A percentile compares a stretch with the other conserved stretches of the same genome.
Evolutionary conservation across 1,140 invertebrate species (phyloP).

Genomic region (Drosophila punjabiensis): DNA sequence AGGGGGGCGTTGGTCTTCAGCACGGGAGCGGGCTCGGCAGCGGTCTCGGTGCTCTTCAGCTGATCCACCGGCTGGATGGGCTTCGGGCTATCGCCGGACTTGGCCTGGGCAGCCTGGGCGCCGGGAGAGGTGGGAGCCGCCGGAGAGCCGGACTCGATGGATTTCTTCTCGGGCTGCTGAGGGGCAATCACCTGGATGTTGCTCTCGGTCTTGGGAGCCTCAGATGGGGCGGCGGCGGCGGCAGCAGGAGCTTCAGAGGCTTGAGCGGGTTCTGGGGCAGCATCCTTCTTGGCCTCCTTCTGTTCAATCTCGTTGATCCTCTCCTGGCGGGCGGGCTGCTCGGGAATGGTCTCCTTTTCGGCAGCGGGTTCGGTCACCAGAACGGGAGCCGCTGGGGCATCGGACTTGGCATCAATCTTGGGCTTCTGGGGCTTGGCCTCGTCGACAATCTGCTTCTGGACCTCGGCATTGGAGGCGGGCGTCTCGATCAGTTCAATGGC

Average conservation of each 20-base stretch:
- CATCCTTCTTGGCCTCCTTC: conserved; percentile 37
- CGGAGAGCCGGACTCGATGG: conserved; percentile 3
- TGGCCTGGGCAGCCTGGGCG: conserved; percentile 47
- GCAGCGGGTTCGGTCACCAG: conserved; percentile 3
- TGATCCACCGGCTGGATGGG: conserved; percentile 36
- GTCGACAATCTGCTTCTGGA: conserved; percentile 60
- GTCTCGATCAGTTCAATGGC: conserved; percentile 55
- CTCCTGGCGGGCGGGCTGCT: conserved; percentile 63
- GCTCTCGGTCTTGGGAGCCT: conserved; percentile 30
- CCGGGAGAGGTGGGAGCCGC: conserved; percentile 22
- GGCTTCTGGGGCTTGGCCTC: conserved; percentile 51
- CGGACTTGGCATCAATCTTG: conserved; percentile 53
- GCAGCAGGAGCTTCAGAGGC: conserved; percentile 19
- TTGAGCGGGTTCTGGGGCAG: conserved; percentile 20
- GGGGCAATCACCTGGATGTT: conserved; percentile 60
- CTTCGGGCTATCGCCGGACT: conserved; percentile 37
- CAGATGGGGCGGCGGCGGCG: conserved; percentile 14
- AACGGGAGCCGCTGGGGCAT: conserved; percentile 10
- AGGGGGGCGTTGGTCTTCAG: conserved; percentile 26
- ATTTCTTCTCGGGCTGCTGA: conserved; percentile 43
- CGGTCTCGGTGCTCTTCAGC: conserved; percentile 46
- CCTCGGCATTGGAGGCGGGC: conserved; percentile 48
- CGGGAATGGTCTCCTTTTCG: conserved; percentile 27
- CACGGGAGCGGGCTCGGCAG: conserved; percentile 27
- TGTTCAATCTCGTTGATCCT: conserved; percentile 64